phyloP scores from a whole-genome alignment of 2,888 invertebrate genomes.

The Atrina japonica region DNA sequence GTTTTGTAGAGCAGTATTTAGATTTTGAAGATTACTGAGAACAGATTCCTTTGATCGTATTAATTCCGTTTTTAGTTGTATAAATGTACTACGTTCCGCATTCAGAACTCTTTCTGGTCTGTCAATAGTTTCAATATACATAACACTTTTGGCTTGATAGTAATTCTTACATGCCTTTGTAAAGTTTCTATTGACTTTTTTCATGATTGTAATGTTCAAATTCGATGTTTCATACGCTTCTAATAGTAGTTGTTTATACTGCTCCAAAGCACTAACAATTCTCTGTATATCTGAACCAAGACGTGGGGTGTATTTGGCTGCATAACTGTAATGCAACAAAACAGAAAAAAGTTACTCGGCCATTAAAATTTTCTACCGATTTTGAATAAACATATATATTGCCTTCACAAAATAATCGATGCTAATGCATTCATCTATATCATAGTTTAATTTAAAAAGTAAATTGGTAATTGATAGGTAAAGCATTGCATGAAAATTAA shows the following conservation, averaged over 20 bases:
- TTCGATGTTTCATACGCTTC: constrained; percentile 40
- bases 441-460: too few species aligned
- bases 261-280: constrained; percentile 38
- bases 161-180: constrained; percentile 53
- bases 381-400: too few species aligned
- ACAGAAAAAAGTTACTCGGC: background rate
- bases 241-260: constrained; percentile 45
- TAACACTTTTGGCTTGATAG: constrained; percentile 59
- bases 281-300: constrained; percentile 48
- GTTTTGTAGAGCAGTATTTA: constrained; percentile 6
- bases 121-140: constrained; percentile 65
- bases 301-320: constrained; percentile 48
- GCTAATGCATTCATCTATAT: too few species aligned
- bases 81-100: constrained; percentile 39
- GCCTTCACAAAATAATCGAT: too few species aligned
- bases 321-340: constrained; percentile 29
- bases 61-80: constrained; percentile 40
- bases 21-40: constrained; percentile 16
- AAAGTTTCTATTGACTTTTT: constrained; percentile 46
- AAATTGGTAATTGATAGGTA: too few species aligned
- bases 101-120: constrained; percentile 54
- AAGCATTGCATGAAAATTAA: too few species aligned
- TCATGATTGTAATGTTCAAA: constrained; percentile 50
- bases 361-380: too few species aligned
- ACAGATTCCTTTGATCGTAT: constrained; percentile 43